Percentiles rank a stretch among this genome's conserved stretches.
Conservation (phyloP, 1,140 invertebrate genomes). For the Gryllus bimaculatus region DNA sequence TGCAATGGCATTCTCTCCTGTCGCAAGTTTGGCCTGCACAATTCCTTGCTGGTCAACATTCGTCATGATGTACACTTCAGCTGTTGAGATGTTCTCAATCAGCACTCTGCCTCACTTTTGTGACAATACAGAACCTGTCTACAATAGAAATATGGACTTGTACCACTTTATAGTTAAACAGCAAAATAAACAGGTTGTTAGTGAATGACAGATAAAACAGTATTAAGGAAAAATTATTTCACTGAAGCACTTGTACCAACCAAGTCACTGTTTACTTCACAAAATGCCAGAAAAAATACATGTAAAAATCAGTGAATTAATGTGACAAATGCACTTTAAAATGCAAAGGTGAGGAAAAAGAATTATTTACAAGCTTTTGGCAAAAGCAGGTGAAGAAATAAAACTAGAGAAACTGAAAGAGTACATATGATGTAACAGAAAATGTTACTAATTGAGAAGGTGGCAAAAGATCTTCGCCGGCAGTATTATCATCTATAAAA, state of each 20-base stretch:
- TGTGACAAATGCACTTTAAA: neutral
- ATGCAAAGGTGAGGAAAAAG: neutral
- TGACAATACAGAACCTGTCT: neutral
- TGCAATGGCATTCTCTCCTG: constrained; percentile 45
- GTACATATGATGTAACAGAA: neutral
- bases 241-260: neutral
- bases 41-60: constrained; percentile 32
- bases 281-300: neutral
- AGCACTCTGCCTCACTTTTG: neutral
- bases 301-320: neutral
- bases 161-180: neutral
- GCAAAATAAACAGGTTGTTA: neutral
- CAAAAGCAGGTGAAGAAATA: neutral
- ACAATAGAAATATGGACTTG: neutral
- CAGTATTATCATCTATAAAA: neutral
- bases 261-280: neutral
- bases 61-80: neutral
- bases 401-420: neutral
- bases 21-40: constrained; percentile 52
- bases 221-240: neutral
- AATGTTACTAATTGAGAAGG: neutral
- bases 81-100: neutral
- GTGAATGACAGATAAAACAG: neutral
- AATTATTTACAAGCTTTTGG: neutral
- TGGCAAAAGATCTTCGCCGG: neutral